Conservation (phyloP, 2,888 invertebrate genomes). For the Plebejus anna region DNA sequence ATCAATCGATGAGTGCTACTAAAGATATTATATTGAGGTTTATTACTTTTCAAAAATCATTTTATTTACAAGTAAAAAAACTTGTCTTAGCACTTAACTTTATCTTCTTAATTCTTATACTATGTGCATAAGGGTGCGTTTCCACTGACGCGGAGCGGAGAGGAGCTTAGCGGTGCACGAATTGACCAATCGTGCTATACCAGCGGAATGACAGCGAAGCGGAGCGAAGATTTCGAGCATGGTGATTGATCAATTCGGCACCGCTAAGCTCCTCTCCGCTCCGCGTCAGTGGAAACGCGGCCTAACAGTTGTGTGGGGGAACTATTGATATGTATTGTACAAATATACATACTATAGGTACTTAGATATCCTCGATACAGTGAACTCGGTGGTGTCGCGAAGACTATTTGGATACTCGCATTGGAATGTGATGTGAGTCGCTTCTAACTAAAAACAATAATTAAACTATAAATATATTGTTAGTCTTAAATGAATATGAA, state of each 20-base stretch:
- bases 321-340: slow-evolving; percentile 26
- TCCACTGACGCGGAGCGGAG: too few relatives aligned
- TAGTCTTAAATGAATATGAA: slow-evolving; percentile 5
- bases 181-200: too few relatives aligned
- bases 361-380: slow-evolving; percentile 27
- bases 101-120: neutral
- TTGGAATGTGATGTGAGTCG: slow-evolving; percentile 32
- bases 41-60: neutral
- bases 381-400: slow-evolving; percentile 29
- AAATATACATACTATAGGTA: slow-evolving; percentile 20
- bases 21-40: too few relatives aligned
- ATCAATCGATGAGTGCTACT: neutral
- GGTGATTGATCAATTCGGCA: too few relatives aligned
- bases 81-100: too few relatives aligned
- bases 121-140: neutral
- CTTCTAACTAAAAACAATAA: slow-evolving; percentile 29
- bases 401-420: slow-evolving; percentile 27
- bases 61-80: neutral
- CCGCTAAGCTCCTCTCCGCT: too few relatives aligned
- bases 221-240: too few relatives aligned
- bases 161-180: too few relatives aligned
- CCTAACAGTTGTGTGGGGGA: neutral
- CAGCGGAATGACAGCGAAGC: too few relatives aligned
- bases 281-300: too few relatives aligned
- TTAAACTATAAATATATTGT: slow-evolving; percentile 26